Evolutionary conservation across 1,140 invertebrate species (phyloP).

Genomic region (Heliconius eleuchia): DNA sequence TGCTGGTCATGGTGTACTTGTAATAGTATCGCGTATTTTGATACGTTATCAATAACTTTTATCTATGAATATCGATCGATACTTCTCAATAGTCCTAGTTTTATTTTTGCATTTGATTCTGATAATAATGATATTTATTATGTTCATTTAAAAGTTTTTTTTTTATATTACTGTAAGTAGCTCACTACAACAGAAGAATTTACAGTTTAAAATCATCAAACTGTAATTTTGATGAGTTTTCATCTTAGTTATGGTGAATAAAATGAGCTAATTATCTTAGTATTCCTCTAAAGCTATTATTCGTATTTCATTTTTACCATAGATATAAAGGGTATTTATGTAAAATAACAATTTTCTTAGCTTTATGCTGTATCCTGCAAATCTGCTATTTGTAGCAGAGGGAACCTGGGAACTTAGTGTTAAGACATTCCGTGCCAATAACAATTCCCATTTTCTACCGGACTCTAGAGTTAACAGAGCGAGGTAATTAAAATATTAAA

Average conservation of each 20-base stretch:
- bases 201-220: background rate
- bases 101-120: conserved; percentile 16
- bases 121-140: background rate
- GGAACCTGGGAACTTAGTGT: no score
- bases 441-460: no score
- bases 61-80: conserved; percentile 48
- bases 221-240: background rate
- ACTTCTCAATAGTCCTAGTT: conserved; percentile 27
- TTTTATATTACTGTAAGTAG: background rate
- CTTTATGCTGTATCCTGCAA: no score
- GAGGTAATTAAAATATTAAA: no score
- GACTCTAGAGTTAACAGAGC: no score
- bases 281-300: background rate
- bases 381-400: no score
- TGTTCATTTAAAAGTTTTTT: background rate
- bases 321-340: background rate
- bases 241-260: background rate
- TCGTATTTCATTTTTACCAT: background rate
- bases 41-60: conserved; percentile 44
- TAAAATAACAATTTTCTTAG: background rate
- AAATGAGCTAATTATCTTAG: background rate
- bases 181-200: background rate
- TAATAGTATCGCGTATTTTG: conserved; percentile 28
- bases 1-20: conserved; percentile 15
- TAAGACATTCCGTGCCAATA: no score